phyloP scores from a whole-genome alignment of 2,797 vertebrate genomes.

The Aplochiton taeniatus region DNA sequence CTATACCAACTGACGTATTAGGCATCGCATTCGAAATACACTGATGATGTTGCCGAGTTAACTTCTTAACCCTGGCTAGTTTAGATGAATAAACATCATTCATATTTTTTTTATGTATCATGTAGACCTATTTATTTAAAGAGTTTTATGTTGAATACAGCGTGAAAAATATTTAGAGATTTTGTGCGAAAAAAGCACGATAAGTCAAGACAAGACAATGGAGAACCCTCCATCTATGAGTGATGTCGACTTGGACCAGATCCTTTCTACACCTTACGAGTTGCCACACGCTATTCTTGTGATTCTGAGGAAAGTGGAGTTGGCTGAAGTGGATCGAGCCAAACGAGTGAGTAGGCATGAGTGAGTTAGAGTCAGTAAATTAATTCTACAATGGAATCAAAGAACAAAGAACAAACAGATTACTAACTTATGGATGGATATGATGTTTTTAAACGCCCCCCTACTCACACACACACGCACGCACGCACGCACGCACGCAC shows the following conservation, averaged over 20 bases:
- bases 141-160: neutral
- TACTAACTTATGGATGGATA: no score
- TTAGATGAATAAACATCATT: neutral
- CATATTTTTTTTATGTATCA: neutral
- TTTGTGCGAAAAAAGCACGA: neutral
- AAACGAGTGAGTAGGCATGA: conserved; percentile 1
- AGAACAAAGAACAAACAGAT: no score
- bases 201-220: neutral
- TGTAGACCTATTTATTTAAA: neutral
- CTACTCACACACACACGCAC: no score
- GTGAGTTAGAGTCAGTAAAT: no score
- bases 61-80: no score
- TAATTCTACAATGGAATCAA: no score
- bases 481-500: no score
- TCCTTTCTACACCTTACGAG: neutral
- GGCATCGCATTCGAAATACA: no score
- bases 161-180: neutral
- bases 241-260: neutral
- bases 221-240: neutral
- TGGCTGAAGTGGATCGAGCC: neutral
- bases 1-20: no score
- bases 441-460: no score
- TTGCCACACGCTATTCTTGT: neutral
- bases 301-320: conserved; percentile 4
- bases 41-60: no score